These are phyloP conservation scores for Periophthalmus magnuspinnatus DNA, from an alignment of 2,797 vertebrate species.

Conservation along the genomic window DNA sequence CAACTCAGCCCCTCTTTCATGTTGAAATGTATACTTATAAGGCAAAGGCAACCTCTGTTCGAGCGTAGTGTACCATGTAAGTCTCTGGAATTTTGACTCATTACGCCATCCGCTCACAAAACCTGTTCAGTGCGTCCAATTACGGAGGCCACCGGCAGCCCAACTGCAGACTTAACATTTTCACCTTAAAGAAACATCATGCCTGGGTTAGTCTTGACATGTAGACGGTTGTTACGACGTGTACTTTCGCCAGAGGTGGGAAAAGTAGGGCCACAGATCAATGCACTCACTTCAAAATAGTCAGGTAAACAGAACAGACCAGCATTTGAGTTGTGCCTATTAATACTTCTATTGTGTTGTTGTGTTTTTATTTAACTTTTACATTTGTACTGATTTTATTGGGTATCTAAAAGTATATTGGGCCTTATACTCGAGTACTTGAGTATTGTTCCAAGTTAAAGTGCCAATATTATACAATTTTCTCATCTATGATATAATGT, in stretches of 20 bases:
- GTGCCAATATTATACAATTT: too few species aligned
- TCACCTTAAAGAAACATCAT: constrained; percentile 18
- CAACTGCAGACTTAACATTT: constrained; percentile 36
- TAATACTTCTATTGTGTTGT: neutral
- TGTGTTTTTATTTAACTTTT: neutral
- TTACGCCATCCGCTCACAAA: constrained; percentile 50
- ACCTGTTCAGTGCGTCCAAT: constrained; percentile 59
- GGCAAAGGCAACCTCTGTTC: constrained; percentile 40
- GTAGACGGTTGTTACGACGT: constrained; percentile 39
- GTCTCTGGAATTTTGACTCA: constrained; percentile 50
- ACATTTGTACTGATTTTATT: too few species aligned
- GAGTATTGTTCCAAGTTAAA: too few species aligned
- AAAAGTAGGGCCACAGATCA: neutral
- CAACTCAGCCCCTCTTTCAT: constrained; percentile 23
- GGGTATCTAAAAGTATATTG: too few species aligned
- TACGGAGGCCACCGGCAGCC: constrained; percentile 44
- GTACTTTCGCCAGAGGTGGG: constrained; percentile 7
- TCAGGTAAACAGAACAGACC: neutral
- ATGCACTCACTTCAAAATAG: neutral
- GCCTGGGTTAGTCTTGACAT: constrained; percentile 26
- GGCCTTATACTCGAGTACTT: too few species aligned
- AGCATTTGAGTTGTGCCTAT: neutral
- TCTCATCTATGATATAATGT: too few species aligned
- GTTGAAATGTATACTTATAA: constrained; percentile 28
- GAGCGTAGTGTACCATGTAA: constrained; percentile 53